Base-by-base conservation (phyloP, 2,113 vertebrate species). In the Alces alces region DNA sequence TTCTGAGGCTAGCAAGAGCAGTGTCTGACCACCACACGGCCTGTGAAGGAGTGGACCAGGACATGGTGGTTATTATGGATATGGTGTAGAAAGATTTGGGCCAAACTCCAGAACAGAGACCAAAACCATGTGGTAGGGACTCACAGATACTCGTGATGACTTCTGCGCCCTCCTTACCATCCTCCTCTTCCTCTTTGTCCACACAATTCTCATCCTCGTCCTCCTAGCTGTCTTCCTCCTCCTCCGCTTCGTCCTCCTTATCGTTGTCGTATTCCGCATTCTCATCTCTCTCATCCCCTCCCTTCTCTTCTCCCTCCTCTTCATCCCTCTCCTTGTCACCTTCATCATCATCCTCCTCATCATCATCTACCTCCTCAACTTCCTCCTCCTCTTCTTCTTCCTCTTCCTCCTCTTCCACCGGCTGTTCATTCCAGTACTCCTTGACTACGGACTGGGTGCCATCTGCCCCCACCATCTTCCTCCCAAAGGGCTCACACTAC, bases 261-360 rank as follows among this genome's bases (percentile, higher is more conserved):
- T 60, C 25, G 2, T 57, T 11, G 25, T 28, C 54, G 19, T 36
- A 39, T n/a, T n/a, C 14, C 50, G 82, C 76, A 55, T 52, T 23
- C 7, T 80, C 58, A 2, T 70, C 33, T 9, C 54, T 83, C 11
- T 28, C 36, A 23, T 23, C 19, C 6, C 33, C 61, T 19, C 33
- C 33, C 61, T 66, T 45, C 17, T 10, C 55, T 12, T 83, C 39
- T 6, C 27, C 30, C 4, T 50, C 11, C 1, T 47, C 70, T 43
- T 45, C 39, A 2, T n/a, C 52, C 30, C 23, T 14, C 7, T 54
- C 70, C 27, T 39, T n/a, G 0, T 10, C n/a, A 10, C 36, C 39
- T 5, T 43, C 57, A 0, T 12, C 21, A 0, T 55, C 30, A 0
- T 79, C 54, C 1, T 84, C 45, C 8, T n/a, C 50, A 0, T 93